A percentile compares a stretch with the other conserved stretches of the same genome.
Evolutionary conservation across 2,113 vertebrate genomes (phyloP).

Genomic region (Dasyprocta punctata): DNA sequence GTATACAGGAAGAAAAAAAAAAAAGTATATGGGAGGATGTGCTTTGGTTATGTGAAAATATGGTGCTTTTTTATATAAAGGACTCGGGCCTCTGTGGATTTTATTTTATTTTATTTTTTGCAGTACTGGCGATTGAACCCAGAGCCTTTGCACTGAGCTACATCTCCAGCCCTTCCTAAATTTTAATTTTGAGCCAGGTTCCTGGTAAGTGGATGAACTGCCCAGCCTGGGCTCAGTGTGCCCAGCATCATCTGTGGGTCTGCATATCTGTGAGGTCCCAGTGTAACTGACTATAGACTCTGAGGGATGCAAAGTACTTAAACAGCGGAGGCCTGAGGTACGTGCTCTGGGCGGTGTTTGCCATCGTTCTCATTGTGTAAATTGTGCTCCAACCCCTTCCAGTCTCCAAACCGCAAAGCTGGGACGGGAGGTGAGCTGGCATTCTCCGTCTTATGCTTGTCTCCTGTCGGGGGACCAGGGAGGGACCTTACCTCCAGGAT

Average conservation of each 20-base stretch:
- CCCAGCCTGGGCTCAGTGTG: not conserved
- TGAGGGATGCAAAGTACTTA: not conserved
- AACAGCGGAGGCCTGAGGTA: accelerated
- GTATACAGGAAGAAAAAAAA: not conserved
- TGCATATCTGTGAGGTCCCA: too few relatives aligned
- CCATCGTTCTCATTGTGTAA: accelerated
- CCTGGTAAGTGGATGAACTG: not conserved
- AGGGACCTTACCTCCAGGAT: conserved; percentile 92
- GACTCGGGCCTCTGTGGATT: not conserved
- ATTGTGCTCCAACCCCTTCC: not conserved
- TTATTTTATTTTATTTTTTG: not conserved
- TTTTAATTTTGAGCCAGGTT: not conserved
- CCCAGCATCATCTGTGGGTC: not conserved
- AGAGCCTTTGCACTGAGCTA: not conserved
- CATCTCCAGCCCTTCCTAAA: not conserved
- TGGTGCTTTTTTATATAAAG: not conserved
- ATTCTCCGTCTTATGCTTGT: accelerated
- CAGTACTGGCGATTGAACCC: not conserved
- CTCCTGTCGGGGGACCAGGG: accelerated
- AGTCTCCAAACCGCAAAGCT: not conserved
- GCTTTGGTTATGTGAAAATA: not conserved
- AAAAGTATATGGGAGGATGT: not conserved
- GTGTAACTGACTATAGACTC: too few relatives aligned
- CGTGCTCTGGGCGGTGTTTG: too few relatives aligned
- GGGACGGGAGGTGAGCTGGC: accelerated